phyloP scores from a whole-genome alignment of 2,113 vertebrate species.

The Scartelaos histophorus region DNA sequence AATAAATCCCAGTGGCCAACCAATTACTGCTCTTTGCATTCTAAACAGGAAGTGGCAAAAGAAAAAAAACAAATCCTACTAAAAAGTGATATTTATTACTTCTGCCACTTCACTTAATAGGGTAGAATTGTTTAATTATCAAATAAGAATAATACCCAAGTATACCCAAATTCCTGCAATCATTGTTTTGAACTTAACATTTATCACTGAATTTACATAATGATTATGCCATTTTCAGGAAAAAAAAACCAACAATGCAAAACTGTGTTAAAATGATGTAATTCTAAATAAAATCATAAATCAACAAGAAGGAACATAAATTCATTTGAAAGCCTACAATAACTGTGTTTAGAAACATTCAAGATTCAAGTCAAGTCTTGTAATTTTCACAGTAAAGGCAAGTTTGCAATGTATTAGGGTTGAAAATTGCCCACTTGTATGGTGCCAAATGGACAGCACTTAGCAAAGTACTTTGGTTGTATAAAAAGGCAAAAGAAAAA shows the following conservation, averaged over 20 bases:
- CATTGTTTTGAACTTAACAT: too few relatives aligned
- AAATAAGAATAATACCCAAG: too few relatives aligned
- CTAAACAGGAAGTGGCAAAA: slow-evolving; percentile 23
- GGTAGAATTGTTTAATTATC: too few relatives aligned
- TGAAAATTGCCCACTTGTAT: neutral
- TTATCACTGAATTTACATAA: too few relatives aligned
- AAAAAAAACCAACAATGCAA: too few relatives aligned
- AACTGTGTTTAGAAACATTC: too few relatives aligned
- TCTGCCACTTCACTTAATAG: neutral
- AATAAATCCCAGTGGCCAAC: slow-evolving; percentile 26
- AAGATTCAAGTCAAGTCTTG: neutral
- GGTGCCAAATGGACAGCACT: slow-evolving; percentile 23
- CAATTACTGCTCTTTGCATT: slow-evolving; percentile 27
- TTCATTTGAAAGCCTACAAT: too few relatives aligned
- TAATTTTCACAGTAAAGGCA: neutral
- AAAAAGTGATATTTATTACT: neutral
- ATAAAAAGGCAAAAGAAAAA: slow-evolving; percentile 30
- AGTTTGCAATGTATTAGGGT: neutral
- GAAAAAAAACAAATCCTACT: neutral
- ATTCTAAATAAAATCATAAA: too few relatives aligned
- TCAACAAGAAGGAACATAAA: too few relatives aligned
- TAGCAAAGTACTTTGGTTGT: neutral
- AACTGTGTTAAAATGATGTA: too few relatives aligned
- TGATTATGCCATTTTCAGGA: too few relatives aligned
- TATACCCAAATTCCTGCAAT: too few relatives aligned